A percentile compares a stretch with the other conserved stretches of the same genome.
Evolutionary conservation across 2,888 invertebrate genomes (phyloP).

Genomic region (Furcula furcula): DNA sequence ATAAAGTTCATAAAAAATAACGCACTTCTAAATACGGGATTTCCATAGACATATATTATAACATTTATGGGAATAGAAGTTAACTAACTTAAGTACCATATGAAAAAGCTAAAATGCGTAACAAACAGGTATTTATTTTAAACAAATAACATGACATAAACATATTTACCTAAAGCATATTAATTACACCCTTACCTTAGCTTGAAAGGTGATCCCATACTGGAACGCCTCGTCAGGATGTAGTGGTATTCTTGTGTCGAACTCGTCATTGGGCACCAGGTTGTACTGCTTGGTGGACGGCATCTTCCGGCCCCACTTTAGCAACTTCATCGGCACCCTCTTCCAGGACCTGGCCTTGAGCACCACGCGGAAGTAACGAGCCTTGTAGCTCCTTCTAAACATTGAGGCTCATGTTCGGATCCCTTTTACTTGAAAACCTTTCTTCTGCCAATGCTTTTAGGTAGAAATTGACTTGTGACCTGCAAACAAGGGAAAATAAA

Average conservation of each 20-base stretch:
- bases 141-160: too few relatives aligned
- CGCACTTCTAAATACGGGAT: too few relatives aligned
- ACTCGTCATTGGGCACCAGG: slow-evolving; percentile 97
- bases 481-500: slow-evolving; percentile 19
- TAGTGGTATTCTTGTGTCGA: slow-evolving; percentile 96
- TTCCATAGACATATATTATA: too few relatives aligned
- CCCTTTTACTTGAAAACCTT: slow-evolving; percentile 9
- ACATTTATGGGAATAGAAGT: too few relatives aligned
- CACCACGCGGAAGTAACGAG: slow-evolving; percentile 63
- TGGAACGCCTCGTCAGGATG: slow-evolving; percentile 98
- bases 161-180: too few relatives aligned
- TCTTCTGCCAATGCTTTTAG: background rate
- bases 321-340: slow-evolving; percentile 66
- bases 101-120: too few relatives aligned
- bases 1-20: too few relatives aligned
- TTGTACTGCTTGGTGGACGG: slow-evolving; percentile 95
- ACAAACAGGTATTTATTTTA: too few relatives aligned
- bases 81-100: too few relatives aligned
- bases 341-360: slow-evolving; percentile 62
- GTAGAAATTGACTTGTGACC: slow-evolving; percentile 12
- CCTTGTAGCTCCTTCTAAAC: slow-evolving; percentile 63
- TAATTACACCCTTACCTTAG: slow-evolving; percentile 98
- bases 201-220: slow-evolving; percentile 97
- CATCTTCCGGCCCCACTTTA: slow-evolving; percentile 84
- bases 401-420: slow-evolving; percentile 48